Conservation (phyloP, 1,140 invertebrate species). For the Brachionus angularis region DNA sequence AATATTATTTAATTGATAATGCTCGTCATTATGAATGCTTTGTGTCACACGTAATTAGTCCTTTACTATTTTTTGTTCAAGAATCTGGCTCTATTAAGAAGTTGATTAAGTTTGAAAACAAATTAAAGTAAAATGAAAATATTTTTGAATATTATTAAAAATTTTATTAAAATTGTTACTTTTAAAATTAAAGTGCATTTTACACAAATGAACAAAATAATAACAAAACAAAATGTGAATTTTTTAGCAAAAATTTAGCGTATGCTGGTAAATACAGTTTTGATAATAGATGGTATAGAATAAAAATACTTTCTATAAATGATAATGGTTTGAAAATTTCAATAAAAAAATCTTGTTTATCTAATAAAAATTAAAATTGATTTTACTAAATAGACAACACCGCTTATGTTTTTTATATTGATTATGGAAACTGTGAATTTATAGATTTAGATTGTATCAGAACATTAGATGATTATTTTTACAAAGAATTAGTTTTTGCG, state of each 20-base stretch:
- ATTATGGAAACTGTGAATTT: constrained; percentile 21
- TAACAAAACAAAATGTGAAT: neutral
- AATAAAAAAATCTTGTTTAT: neutral
- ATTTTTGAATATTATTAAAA: too few relatives aligned
- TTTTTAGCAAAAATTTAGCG: neutral
- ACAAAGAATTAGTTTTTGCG: constrained; percentile 3
- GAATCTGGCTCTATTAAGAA: neutral
- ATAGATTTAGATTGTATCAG: neutral
- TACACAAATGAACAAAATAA: constrained; percentile 3
- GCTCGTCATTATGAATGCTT: neutral
- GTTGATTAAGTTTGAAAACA: neutral
- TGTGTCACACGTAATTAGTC: constrained; percentile 20
- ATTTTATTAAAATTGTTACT: too few relatives aligned
- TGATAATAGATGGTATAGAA: constrained; percentile 22
- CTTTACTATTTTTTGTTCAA: constrained; percentile 2
- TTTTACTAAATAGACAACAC: neutral
- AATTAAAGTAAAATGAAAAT: constrained; percentile 16
- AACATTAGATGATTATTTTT: constrained; percentile 11
- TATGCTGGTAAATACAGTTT: neutral
- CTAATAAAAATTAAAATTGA: neutral
- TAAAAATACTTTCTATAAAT: neutral
- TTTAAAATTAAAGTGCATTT: constrained; percentile 1
- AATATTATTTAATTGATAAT: neutral
- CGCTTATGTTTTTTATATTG: constrained; percentile 1
- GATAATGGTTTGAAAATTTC: neutral